Evolutionary conservation across 2,797 vertebrate genomes (phyloP).

Genomic region (Philypnodon macrostomus): DNA sequence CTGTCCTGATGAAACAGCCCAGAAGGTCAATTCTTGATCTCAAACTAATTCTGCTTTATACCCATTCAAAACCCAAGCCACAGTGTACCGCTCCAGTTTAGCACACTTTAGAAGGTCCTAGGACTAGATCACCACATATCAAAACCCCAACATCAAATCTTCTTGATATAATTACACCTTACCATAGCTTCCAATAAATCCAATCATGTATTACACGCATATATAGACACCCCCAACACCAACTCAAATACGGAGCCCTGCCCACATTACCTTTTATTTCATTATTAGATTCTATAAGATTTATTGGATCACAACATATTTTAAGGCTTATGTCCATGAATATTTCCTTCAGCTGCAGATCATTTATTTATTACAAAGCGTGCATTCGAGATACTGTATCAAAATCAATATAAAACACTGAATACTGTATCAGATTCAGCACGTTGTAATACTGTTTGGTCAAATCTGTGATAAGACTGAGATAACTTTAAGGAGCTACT

Average conservation of each 20-base stretch:
- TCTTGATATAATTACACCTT: neutral
- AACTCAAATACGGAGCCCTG: conserved; percentile 4
- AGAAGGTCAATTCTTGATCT: conserved; percentile 58
- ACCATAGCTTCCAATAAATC: conserved; percentile 14
- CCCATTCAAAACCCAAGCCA: conserved; percentile 51
- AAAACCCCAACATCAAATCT: conserved; percentile 27
- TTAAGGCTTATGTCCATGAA: too few relatives aligned
- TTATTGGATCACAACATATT: too few relatives aligned
- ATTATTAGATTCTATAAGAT: too few relatives aligned
- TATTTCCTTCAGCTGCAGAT: too few relatives aligned
- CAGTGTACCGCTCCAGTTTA: conserved; percentile 30
- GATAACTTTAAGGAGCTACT: too few relatives aligned
- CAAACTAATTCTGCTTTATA: conserved; percentile 23
- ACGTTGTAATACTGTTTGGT: too few relatives aligned
- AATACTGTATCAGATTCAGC: too few relatives aligned
- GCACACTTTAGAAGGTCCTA: conserved; percentile 37
- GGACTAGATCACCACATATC: conserved; percentile 49
- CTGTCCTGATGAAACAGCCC: conserved; percentile 73
- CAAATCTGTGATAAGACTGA: too few relatives aligned
- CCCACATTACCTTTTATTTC: too few relatives aligned
- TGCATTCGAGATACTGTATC: too few relatives aligned
- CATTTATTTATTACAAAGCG: too few relatives aligned
- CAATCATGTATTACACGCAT: neutral
- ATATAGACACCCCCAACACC: conserved; percentile 3
- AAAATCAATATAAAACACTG: too few relatives aligned